Evolutionary conservation across 2,113 vertebrate species (phyloP).

Genomic region (Nansenia antarctica): DNA sequence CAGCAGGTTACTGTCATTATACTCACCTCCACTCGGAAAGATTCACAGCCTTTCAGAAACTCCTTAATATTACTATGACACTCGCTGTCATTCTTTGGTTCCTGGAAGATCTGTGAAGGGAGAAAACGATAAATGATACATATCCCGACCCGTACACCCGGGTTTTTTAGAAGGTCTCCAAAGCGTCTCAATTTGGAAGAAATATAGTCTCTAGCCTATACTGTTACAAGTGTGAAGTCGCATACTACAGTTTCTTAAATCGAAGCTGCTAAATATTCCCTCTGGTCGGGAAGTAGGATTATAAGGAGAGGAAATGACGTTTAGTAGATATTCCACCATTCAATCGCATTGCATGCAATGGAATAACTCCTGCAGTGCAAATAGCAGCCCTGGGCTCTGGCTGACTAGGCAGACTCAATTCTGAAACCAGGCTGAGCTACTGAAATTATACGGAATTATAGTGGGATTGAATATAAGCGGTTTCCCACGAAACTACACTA

Average conservation of each 20-base stretch:
- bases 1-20: background rate
- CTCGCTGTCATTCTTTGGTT: slow-evolving; percentile 87
- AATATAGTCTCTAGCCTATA: no score
- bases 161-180: no score
- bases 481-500: no score
- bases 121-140: slow-evolving; percentile 8
- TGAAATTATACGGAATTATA: no score
- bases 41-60: slow-evolving; percentile 86
- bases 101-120: slow-evolving; percentile 78
- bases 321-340: background rate
- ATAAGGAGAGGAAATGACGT: slow-evolving; percentile 70
- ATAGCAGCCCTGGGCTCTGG: slow-evolving; percentile 11
- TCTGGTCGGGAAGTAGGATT: slow-evolving; percentile 43
- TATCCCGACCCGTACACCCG: background rate
- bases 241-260: slow-evolving; percentile 11
- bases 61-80: slow-evolving; percentile 88
- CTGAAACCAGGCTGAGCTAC: no score
- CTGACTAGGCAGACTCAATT: no score
- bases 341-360: no score
- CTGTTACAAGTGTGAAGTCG: background rate
- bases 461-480: no score
- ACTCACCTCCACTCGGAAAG: slow-evolving; percentile 91
- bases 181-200: no score
- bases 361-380: background rate
- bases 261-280: slow-evolving; percentile 6